Conservation (phyloP, 2,888 invertebrate genomes). For the Chymomyza procnemis region DNA sequence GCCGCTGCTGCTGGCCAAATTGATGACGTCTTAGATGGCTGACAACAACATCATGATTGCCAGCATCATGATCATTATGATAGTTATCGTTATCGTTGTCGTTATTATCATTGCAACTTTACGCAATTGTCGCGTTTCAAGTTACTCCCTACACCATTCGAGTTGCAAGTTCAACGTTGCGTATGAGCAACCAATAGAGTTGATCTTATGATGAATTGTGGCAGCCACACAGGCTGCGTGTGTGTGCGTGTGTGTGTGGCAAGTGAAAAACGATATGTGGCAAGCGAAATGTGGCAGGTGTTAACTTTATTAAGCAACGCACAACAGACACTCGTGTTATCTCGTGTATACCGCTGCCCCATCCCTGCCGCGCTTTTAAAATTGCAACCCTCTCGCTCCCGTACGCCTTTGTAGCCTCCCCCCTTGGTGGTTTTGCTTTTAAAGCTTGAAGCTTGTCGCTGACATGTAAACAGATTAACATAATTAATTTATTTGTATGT, state of each 20-base stretch:
- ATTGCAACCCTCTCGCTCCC: not conserved
- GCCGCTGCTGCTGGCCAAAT: conserved; percentile 36
- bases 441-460: conserved; percentile 33
- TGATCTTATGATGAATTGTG: not conserved
- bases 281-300: conserved; percentile 53
- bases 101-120: conserved; percentile 29
- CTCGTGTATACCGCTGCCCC: not conserved
- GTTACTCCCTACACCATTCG: conserved; percentile 13
- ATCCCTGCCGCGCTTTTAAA: no score
- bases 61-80: conserved; percentile 28
- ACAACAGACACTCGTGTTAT: not conserved
- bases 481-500: conserved; percentile 66
- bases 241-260: no score
- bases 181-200: conserved; percentile 43
- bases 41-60: conserved; percentile 21
- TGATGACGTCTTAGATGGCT: conserved; percentile 54
- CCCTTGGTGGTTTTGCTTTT: conserved; percentile 16
- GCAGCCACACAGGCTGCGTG: no score
- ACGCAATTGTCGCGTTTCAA: conserved; percentile 41
- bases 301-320: conserved; percentile 59
- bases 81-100: conserved; percentile 22
- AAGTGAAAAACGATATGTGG: not conserved
- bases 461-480: conserved; percentile 71
- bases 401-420: no score
- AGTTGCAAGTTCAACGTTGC: conserved; percentile 41